Base-by-base conservation (phyloP, 2,113 vertebrate species). In the Atrichornis clamosus region DNA sequence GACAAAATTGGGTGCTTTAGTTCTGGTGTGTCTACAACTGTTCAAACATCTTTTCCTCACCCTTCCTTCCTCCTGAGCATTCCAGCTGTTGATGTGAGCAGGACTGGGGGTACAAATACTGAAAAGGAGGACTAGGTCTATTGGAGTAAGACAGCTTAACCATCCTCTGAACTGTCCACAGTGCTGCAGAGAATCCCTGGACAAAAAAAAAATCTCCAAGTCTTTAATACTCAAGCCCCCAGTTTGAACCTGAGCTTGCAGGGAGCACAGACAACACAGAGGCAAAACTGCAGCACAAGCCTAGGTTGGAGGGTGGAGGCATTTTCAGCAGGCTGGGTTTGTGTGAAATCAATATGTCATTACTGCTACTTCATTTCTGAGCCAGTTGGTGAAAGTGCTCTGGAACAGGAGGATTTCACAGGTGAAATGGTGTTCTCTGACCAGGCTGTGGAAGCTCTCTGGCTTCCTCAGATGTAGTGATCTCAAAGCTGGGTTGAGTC, bases 331-430 rank as follows among this genome's bases (percentile, higher is more conserved):
- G 27, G 6, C 56, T 75, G 50, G 7, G 35, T 19, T 55, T 0
- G 0, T 49, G 19, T 39, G 44, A 18, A 19, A 13, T 24, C 17
- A 6, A 2, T 42, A 6, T 28, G 4, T 30, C 27, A 56, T 11
- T 44, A 5, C 55, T 52, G 16, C 42, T 44, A 1, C 14, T 13
- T 44, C 21, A 7, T 39, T 73, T 44, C 23, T 52, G 8, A 30
- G 64, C 4, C 32, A n/a, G 50, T n/a, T 52, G 17, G 28, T 77
- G 53, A 32, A 39, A 74, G 20, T 44, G 33, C 21, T 15, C 42
- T 59, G 16, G 35, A 32, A 39, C 8, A 39, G 39, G 32, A 24
- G 9, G 9, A 15, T 42, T 87, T 55, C 49, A 27, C 46, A 23
- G 52, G 68, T 41, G 73, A 56, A 37, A n/a, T 0, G 1, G 39